Base-by-base conservation (phyloP, 2,113 vertebrate genomes). In the Plestiodon gilberti region DNA sequence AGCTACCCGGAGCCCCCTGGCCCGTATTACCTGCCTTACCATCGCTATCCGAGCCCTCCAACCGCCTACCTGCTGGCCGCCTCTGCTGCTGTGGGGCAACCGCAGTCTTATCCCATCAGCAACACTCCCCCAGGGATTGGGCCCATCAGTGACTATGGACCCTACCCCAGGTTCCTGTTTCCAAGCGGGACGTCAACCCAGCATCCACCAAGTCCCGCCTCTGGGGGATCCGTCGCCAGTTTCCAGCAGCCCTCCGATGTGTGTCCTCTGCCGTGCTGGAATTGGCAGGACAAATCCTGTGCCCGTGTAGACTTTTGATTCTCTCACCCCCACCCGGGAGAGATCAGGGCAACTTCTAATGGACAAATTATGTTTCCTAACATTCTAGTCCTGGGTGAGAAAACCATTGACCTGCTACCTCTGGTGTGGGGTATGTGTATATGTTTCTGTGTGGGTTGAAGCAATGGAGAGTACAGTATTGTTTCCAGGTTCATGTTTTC, bases 221-320 rank as follows among this genome's bases (percentile, higher is more conserved):
- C 70, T 0, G 64, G 0, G 30, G 71, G 30, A 0, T 0, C 1
- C 0, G 6, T 6, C 23, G 6, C 25, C 52, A 4, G 65, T 5
- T 30, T n/a, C 35, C 82, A 25, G 67, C 13, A 33, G 25, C 18
- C 48, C 11, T 20, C 86, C 6, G 43, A 91, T 4, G 15, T 43
- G n/a, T 33, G 87, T 3, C 10, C 35, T 7, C 0, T 40, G n/a
- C 81, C 28, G 10, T 82, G n/a, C 69, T 89, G 90, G 90, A 80
- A n/a, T 8, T 70, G 48, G 40, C 73, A 18, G 35, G 80, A 69
- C 1, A 13, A 20, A 4, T 0, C 22, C 28, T 59, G 35, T 20
- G 9, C 71, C 48, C 0, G 43, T 7, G 2, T 33, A 25, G 71
- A 76, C 64, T 35, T 69, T 3, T n/a, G 59, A n/a, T 40, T n/a